Conservation (phyloP, 2,888 invertebrate species). For the Thelaira solivaga region DNA sequence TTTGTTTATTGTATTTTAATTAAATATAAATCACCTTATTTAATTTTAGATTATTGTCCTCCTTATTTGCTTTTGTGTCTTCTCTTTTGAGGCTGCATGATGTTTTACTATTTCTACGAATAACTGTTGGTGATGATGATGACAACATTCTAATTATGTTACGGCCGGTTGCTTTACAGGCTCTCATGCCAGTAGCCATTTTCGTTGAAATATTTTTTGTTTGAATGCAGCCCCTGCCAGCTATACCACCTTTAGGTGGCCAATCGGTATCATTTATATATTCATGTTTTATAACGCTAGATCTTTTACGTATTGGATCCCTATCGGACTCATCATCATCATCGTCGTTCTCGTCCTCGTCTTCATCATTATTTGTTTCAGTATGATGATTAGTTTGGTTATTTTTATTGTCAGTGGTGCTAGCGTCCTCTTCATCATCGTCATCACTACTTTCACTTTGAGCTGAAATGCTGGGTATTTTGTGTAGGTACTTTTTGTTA, state of each 20-base stretch:
- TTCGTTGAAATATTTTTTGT: slow-evolving; percentile 60
- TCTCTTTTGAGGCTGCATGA: slow-evolving; percentile 18
- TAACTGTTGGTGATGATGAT: slow-evolving; percentile 16
- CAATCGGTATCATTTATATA: slow-evolving; percentile 49
- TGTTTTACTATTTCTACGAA: slow-evolving; percentile 34
- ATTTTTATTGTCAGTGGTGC: background rate
- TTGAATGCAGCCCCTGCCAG: background rate
- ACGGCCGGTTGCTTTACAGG: slow-evolving; percentile 50
- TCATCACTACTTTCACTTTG: slow-evolving; percentile 56
- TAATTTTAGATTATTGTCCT: slow-evolving; percentile 69
- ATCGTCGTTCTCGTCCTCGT: slow-evolving; percentile 9
- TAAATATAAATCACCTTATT: slow-evolving; percentile 72
- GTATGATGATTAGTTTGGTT: background rate
- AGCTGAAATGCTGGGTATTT: slow-evolving; percentile 57
- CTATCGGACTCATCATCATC: slow-evolving; percentile 45
- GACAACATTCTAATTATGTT: slow-evolving; percentile 53
- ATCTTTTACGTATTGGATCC: slow-evolving; percentile 35
- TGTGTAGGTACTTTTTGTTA: slow-evolving; percentile 44
- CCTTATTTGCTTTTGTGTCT: background rate
- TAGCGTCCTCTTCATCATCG: slow-evolving; percentile 30
- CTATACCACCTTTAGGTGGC: slow-evolving; percentile 34
- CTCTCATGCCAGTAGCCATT: slow-evolving; percentile 50
- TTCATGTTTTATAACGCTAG: slow-evolving; percentile 54
- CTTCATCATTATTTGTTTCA: background rate
- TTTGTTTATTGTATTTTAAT: background rate